Evolutionary conservation across 2,113 vertebrate genomes (phyloP), one percentile per base, ranked within the genome.

Genomic region (Plectropomus leopardus): DNA sequence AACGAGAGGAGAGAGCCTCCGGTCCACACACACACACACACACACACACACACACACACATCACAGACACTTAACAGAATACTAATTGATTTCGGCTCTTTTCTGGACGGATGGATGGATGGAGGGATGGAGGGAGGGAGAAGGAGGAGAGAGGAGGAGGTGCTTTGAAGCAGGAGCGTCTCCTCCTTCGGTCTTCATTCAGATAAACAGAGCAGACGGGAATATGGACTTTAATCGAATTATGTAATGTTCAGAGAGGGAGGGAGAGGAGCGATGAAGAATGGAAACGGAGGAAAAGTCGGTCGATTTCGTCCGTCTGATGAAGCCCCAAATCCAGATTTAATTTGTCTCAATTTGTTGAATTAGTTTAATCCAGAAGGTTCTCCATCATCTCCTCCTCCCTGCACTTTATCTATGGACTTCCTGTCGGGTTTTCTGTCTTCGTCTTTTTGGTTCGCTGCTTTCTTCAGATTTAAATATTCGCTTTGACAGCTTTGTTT

Each of bases 51-150:
- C 63, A 48, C 67, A 68, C 44, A 61, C 66, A 58, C 78, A 61
- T 67, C 77, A 64, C 79, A 45, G 76, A 14, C 47, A 34, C 54
- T 74, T 74, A 55, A 84, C n/a, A 48, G 69, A 83, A 82, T 71
- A 54, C 85, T 78, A 67, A 85, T 72, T 80, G 79, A 85, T 80
- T 74, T 66, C 2, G 1, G 23, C 53, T 76, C 17, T 45, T 45
- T 0, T 71, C 4, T 68, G 75, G 48, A 26, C 47, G 50, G 4
- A 21, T 34, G 5, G 78, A 73, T n/a, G n/a, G n/a, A n/a, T n/a
- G n/a, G n/a, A 42, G 24, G 23, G 50, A 51, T 1, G 66, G 24
- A 66, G 28, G 68, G 34, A 63, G 10, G 54, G 42, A 48, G 15
- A 54, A 66, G 9, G 36, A 10, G 36, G 11, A 40, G 36, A 40